phyloP scores from a whole-genome alignment of 2,888 invertebrate genomes.

The Pristionchus arcanus region DNA sequence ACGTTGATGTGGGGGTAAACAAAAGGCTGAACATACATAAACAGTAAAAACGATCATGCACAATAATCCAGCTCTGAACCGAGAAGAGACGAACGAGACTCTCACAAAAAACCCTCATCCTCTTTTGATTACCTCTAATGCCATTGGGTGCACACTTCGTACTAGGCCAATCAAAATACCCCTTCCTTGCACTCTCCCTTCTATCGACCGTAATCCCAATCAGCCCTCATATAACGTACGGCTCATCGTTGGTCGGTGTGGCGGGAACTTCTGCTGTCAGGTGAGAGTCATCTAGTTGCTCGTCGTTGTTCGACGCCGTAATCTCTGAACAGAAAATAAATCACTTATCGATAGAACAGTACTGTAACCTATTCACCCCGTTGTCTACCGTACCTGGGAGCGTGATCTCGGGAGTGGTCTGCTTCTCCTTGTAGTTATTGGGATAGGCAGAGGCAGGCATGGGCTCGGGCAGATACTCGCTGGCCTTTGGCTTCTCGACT shows the following conservation, averaged over 20 bases:
- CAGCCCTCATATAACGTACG: not conserved
- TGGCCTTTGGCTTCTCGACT: conserved; percentile 27
- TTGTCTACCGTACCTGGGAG: not conserved
- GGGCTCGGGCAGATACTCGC: conserved; percentile 22
- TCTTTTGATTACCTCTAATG: not conserved
- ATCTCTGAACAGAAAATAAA: conserved; percentile 17
- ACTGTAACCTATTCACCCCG: not conserved
- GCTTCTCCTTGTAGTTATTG: conserved; percentile 20
- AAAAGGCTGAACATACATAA: conserved; percentile 1
- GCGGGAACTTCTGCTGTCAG: not conserved
- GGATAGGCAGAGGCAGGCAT: not conserved
- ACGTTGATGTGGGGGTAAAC: not conserved
- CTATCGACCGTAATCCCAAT: not conserved
- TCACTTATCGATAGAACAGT: not conserved
- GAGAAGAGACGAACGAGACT: not conserved
- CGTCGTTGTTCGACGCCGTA: conserved; percentile 34
- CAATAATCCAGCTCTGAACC: conserved; percentile 6
- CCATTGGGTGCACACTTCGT: not conserved
- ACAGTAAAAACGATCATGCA: conserved; percentile 22
- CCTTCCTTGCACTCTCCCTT: conserved; percentile 22
- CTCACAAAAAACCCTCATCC: not conserved
- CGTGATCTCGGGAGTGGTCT: conserved; percentile 23
- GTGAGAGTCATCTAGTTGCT: conserved; percentile 16
- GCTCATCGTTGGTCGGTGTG: not conserved
- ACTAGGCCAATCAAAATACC: not conserved